Conservation (phyloP, 2,113 vertebrate species). For the Columba livia region DNA sequence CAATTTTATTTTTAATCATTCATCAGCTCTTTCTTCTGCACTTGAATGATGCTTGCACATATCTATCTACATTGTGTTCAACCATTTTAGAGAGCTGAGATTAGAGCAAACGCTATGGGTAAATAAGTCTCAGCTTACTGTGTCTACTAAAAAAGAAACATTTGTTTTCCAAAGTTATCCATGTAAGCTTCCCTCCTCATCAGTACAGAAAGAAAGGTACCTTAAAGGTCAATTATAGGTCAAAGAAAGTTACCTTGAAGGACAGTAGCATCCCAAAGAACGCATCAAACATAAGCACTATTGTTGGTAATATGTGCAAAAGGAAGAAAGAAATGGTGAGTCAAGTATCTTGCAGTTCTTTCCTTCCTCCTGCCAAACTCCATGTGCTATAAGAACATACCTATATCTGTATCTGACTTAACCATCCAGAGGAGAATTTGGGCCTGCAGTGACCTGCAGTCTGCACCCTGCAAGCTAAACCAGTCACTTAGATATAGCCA, state of each 20-base stretch:
- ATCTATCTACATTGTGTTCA: background rate
- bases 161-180: background rate
- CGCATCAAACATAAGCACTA: background rate
- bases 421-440: background rate
- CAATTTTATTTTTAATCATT: background rate
- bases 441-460: background rate
- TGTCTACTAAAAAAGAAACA: background rate
- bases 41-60: background rate
- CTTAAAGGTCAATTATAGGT: background rate
- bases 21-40: background rate
- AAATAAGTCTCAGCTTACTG: background rate
- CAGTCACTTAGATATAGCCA: background rate
- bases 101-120: background rate
- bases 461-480: background rate
- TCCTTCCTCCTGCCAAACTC: background rate
- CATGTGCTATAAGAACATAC: background rate
- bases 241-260: background rate
- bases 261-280: background rate
- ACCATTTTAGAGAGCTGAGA: background rate
- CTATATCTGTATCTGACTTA: background rate
- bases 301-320: background rate
- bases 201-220: background rate
- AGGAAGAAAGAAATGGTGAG: background rate
- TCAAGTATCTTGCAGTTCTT: background rate
- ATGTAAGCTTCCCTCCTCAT: background rate